Percentiles rank a stretch among this genome's conserved stretches.
phyloP scores from a whole-genome alignment of 1,140 invertebrate species.

The Lepidurus couesii region DNA sequence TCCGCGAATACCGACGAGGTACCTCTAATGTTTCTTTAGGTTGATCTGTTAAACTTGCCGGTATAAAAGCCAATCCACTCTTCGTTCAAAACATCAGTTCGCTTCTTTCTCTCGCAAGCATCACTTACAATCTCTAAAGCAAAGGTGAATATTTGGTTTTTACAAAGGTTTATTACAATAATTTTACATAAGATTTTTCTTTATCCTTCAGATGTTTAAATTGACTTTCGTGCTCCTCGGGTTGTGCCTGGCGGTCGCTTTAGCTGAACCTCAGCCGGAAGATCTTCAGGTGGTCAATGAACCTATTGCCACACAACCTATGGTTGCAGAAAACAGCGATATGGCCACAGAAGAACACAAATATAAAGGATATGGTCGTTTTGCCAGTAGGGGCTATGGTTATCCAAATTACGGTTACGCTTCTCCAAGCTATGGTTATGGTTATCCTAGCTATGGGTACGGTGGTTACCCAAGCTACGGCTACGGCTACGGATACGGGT shows the following conservation, averaged over 20 bases:
- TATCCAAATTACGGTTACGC: not conserved
- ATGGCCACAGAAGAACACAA: not conserved
- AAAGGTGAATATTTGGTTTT: not conserved
- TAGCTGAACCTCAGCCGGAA: not conserved
- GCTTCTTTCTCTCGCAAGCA: not conserved
- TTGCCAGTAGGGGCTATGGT: not conserved
- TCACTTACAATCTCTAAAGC: not conserved
- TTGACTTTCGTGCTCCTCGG: not conserved
- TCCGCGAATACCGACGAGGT: too few relatives aligned
- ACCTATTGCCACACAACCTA: not conserved
- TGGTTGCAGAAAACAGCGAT: not conserved
- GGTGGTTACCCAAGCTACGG: not conserved
- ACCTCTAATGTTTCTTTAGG: too few relatives aligned
- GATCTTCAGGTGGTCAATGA: not conserved
- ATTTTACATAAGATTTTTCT: not conserved
- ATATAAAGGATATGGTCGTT: not conserved
- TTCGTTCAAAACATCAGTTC: not conserved
- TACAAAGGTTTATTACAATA: not conserved
- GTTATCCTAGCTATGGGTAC: not conserved
- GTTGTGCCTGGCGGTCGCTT: not conserved
- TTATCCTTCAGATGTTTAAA: not conserved
- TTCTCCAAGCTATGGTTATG: not conserved
- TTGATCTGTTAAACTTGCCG: not conserved
- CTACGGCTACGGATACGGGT: constrained; percentile 38
- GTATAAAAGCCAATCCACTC: not conserved